phyloP scores from a whole-genome alignment of 2,797 vertebrate species.

The Microctenopoma lineatum region DNA sequence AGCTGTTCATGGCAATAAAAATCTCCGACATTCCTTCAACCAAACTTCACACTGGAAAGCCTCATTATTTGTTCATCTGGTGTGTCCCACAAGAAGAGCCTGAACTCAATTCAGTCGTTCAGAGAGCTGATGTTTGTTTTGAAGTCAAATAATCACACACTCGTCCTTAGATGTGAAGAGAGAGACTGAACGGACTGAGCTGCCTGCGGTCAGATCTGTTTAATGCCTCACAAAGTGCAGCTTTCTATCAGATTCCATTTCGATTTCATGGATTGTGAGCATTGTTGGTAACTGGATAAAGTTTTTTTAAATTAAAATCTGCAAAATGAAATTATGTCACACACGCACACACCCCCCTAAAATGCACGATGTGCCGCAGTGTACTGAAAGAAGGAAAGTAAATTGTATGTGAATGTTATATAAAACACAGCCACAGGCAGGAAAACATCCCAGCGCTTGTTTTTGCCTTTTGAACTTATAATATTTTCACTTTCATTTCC shows the following conservation, averaged over 20 bases:
- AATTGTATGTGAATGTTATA: conserved; percentile 25
- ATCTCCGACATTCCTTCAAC: conserved; percentile 41
- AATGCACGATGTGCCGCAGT: conserved; percentile 10
- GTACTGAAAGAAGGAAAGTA: conserved; percentile 29
- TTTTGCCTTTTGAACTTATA: not conserved
- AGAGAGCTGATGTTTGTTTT: conserved; percentile 29
- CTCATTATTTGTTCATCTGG: conserved; percentile 46
- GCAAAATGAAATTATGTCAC: conserved; percentile 1
- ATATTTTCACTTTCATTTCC: not conserved
- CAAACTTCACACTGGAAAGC: conserved; percentile 38
- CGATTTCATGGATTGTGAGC: conserved; percentile 2
- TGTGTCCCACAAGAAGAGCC: conserved; percentile 21
- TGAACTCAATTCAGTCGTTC: conserved; percentile 21
- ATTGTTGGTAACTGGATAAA: conserved; percentile 5
- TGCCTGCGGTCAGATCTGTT: conserved; percentile 7
- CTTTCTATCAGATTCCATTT: conserved; percentile 31
- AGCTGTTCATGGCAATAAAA: conserved; percentile 50
- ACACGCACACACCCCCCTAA: conserved; percentile 10
- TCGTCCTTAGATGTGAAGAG: conserved; percentile 27
- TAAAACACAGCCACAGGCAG: conserved; percentile 10
- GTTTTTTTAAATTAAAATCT: conserved; percentile 18
- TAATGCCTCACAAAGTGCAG: conserved; percentile 12
- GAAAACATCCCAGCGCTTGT: not conserved
- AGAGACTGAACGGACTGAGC: conserved; percentile 34
- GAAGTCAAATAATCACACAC: conserved; percentile 23